Percentiles rank a stretch among this genome's conserved stretches.
Evolutionary conservation across 2,113 vertebrate genomes (phyloP).

Genomic region (Formicarius rufipectus): DNA sequence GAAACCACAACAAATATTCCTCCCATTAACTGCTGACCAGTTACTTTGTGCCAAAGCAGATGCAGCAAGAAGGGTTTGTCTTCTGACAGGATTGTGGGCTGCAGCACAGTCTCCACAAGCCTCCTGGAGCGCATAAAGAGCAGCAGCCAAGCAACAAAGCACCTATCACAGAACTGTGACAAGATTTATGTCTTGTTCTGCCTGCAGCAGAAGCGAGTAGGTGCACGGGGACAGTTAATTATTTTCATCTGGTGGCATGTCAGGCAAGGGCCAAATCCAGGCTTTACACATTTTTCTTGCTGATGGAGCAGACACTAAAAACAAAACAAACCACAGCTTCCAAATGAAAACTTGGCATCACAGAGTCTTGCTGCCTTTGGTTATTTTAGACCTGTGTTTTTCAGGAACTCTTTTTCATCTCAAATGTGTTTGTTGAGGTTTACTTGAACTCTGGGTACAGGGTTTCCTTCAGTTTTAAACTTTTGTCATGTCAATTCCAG

Average conservation of each 20-base stretch:
- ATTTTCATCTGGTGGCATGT: neutral
- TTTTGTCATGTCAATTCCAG: neutral
- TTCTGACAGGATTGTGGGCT: neutral
- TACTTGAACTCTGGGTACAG: neutral
- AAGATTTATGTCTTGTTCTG: neutral
- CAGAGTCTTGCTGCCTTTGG: neutral
- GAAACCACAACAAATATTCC: neutral
- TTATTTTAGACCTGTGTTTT: neutral
- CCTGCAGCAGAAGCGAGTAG: neutral
- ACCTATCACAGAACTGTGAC: neutral
- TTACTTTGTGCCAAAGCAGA: neutral
- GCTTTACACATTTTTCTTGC: neutral
- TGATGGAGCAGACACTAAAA: neutral
- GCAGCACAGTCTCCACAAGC: neutral
- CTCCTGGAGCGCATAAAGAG: neutral
- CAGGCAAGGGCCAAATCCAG: neutral
- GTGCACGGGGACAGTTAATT: neutral
- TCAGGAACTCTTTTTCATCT: neutral
- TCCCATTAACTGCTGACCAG: neutral
- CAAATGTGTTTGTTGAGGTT: neutral
- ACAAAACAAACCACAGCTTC: neutral
- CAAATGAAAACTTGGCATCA: neutral
- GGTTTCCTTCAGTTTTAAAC: neutral
- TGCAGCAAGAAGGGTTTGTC: neutral
- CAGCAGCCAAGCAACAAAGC: rapidly evolving